These are phyloP conservation scores for Strigamia transsilvanica DNA, from an alignment of 2,888 invertebrate species.

Conservation along the genomic window DNA sequence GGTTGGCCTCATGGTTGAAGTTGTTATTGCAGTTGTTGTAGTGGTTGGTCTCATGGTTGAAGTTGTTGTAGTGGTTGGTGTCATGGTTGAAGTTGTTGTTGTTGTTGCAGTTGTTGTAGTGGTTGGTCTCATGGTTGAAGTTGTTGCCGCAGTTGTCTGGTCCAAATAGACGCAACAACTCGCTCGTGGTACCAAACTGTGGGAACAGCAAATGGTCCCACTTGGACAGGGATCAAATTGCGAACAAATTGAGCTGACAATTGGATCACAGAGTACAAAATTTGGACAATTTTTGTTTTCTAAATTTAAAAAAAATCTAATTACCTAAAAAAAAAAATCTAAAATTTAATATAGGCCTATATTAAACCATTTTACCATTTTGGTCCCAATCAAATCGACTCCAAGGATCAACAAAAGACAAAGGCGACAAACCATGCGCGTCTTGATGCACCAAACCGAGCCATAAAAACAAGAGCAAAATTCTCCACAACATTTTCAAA, in stretches of 20 bases:
- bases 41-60: not conserved
- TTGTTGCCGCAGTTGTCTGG: not conserved
- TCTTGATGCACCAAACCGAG: not conserved
- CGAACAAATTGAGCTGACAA: not conserved
- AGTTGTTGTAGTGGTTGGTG: not conserved
- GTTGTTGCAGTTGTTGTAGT: not conserved
- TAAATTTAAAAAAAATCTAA: not conserved
- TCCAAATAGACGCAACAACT: not conserved
- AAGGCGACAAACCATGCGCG: not conserved
- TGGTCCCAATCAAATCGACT: not conserved
- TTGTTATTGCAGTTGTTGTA: not conserved
- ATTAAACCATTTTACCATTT: not conserved
- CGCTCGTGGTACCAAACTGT: not conserved
- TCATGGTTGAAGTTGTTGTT: not conserved
- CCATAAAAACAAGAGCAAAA: not conserved
- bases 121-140: not conserved
- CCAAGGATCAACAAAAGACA: not conserved
- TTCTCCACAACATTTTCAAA: not conserved
- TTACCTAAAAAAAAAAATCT: no score
- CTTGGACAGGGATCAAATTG: not conserved
- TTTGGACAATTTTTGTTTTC: not conserved
- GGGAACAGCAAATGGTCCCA: not conserved
- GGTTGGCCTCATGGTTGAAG: not conserved
- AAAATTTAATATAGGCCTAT: no score
- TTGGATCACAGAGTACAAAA: not conserved